These are phyloP conservation scores for Heliocidaris tuberculata DNA, from an alignment of 35 echinoderm and acorn worm genomes.

Conservation along the genomic window DNA sequence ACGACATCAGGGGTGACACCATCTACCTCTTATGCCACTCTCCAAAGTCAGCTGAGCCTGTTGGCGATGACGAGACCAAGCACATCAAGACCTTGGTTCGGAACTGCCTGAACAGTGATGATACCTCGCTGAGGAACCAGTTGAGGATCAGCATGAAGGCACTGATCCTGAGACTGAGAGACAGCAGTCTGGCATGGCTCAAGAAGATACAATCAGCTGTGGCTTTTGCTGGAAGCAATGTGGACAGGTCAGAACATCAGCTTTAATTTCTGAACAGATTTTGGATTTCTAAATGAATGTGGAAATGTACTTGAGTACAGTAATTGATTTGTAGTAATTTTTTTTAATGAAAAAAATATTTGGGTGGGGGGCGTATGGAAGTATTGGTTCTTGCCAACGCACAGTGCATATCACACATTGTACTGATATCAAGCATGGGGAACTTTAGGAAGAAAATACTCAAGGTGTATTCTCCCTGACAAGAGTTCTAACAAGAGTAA, in stretches of 20 bases:
- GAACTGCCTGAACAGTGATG: conserved; percentile 76
- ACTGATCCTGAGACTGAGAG: conserved; percentile 61
- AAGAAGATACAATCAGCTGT: conserved; percentile 43
- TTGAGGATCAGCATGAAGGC: conserved; percentile 58
- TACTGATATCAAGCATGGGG: too few relatives aligned
- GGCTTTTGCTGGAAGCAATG: not conserved
- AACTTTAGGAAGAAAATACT: too few relatives aligned
- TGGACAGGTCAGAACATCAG: not conserved
- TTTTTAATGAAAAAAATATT: too few relatives aligned
- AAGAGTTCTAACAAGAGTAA: not conserved
- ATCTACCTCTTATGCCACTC: conserved; percentile 64
- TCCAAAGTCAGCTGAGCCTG: conserved; percentile 63
- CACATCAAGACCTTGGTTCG: conserved; percentile 61
- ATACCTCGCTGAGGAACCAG: conserved; percentile 66
- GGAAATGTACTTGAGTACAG: too few relatives aligned
- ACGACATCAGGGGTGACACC: conserved; percentile 71
- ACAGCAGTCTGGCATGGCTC: conserved; percentile 64
- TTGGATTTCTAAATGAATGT: too few relatives aligned
- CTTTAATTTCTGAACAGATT: too few relatives aligned
- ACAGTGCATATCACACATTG: too few relatives aligned
- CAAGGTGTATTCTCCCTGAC: not conserved
- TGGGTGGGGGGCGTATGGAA: too few relatives aligned
- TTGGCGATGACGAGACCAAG: conserved; percentile 31
- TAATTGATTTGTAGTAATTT: too few relatives aligned
- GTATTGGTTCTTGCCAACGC: too few relatives aligned